Base-by-base conservation (phyloP, 1,140 invertebrate genomes). In the Octopus bimaculoides region DNA sequence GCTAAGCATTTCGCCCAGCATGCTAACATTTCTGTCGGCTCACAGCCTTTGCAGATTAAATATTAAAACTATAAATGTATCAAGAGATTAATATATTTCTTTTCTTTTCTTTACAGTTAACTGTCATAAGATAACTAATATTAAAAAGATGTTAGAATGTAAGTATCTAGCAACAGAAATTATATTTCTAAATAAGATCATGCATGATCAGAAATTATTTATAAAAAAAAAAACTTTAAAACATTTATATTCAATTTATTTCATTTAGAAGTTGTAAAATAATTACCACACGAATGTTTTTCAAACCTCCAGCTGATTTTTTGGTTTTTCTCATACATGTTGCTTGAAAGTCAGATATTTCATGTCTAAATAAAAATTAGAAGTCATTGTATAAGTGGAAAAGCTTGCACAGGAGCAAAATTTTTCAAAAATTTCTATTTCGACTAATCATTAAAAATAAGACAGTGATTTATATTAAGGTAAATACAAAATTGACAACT, bases 311-410 rank as follows among this genome's bases (percentile, higher is more conserved):
- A 81, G 83, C 85, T n/a, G 77, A 81, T 7, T 20, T 79, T 14
- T 81, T 79, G 41, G 79, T 79, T 52, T 79, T 12, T 17, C 17
- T 55, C 10, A 71, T 54, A 83, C 87, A 88, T 10, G 79, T 81
- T 7, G 83, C 84, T 78, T 84, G 83, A 78, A 84, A 88, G 77
- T 88, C 87, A 82, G 83, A 84, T 78, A 85, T 80, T 54, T 82
- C 83, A 8, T 81, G 56, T 75, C 87, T 88, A 83, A 5, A 73
- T 82, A 81, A 17, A 82, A 10, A 82, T 5, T 74, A 54, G 26
- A 71, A 52, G 52, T 17, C 20, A 17, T n/a, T n/a, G n/a, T 52
- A 76, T 17, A 41, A 20, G 12, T 17, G 74, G 5, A 77, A 52
- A 77, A 6, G 12, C 9, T 79, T 61, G 14, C 54, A 76, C 14